These are phyloP conservation scores for Cephus cinctus DNA, from an alignment of 1,140 invertebrate species.

Conservation along the genomic window DNA sequence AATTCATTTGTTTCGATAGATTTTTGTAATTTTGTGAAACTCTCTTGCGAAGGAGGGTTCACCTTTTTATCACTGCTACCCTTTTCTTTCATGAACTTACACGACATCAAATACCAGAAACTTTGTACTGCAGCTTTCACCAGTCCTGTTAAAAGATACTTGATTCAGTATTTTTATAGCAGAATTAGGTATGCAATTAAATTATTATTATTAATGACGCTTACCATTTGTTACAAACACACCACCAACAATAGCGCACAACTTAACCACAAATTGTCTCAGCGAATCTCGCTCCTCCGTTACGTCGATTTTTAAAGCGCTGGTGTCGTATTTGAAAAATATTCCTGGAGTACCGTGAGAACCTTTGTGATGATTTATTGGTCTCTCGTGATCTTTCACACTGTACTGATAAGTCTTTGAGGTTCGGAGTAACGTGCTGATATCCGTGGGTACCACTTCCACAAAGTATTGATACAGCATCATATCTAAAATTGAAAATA, in stretches of 20 bases:
- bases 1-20: conserved; percentile 26
- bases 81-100: conserved; percentile 34
- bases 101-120: conserved; percentile 43
- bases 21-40: no score
- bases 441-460: conserved; percentile 92
- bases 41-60: conserved; percentile 1
- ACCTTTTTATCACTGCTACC: conserved; percentile 11
- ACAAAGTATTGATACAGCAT: conserved; percentile 93
- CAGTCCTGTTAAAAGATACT: conserved; percentile 41
- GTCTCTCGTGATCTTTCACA: conserved; percentile 82
- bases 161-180: conserved; percentile 8
- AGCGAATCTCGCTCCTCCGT: conserved; percentile 78
- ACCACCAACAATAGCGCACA: conserved; percentile 89
- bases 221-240: conserved; percentile 82
- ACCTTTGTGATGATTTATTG: conserved; percentile 71
- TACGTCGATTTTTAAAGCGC: conserved; percentile 83
- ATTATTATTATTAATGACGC: conserved; percentile 11
- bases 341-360: conserved; percentile 92
- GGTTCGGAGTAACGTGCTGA: conserved; percentile 69
- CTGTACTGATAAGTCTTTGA: conserved; percentile 90
- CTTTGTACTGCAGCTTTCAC: conserved; percentile 51
- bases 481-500: conserved; percentile 60
- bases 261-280: conserved; percentile 77
- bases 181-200: background rate
- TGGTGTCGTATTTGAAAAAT: conserved; percentile 94